Evolutionary conservation across 2,797 vertebrate genomes (phyloP).

Genomic region (Echiichthys vipera): DNA sequence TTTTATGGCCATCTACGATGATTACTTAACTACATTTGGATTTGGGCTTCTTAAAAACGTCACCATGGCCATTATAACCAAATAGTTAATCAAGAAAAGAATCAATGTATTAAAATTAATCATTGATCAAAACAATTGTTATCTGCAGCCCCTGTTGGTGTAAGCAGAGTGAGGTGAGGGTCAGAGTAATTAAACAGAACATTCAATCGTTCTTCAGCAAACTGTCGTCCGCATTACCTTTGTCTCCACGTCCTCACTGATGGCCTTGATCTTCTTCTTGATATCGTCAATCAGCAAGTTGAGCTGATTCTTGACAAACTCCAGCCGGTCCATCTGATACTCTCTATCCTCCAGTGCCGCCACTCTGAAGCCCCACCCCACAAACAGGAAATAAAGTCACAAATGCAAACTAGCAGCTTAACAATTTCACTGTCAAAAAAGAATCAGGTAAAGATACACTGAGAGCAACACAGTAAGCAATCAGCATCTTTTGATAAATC

Average conservation of each 20-base stretch:
- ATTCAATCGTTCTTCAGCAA: background rate
- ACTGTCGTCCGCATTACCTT: conserved; percentile 82
- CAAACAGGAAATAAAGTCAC: conserved; percentile 39
- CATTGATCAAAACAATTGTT: background rate
- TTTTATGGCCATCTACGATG: background rate
- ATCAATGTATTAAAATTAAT: background rate
- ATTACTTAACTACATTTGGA: background rate
- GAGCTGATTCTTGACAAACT: conserved; percentile 93
- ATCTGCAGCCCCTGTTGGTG: background rate
- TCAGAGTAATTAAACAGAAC: background rate
- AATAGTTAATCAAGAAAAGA: background rate
- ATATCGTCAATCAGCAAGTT: conserved; percentile 90
- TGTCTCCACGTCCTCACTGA: conserved; percentile 91
- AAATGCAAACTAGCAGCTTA: conserved; percentile 22
- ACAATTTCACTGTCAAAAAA: background rate
- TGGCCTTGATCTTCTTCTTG: conserved; percentile 91
- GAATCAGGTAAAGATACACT: background rate
- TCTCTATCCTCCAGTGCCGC: conserved; percentile 91
- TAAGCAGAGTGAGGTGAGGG: background rate
- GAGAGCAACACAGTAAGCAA: background rate
- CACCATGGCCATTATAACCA: background rate
- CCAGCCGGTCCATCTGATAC: conserved; percentile 90
- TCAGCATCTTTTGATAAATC: background rate
- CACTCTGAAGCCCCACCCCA: conserved; percentile 80
- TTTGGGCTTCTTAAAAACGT: background rate